A percentile compares a stretch with the other conserved stretches of the same genome.
Conservation (phyloP, 2,888 invertebrate species). For the Vandiemenella viatica region DNA sequence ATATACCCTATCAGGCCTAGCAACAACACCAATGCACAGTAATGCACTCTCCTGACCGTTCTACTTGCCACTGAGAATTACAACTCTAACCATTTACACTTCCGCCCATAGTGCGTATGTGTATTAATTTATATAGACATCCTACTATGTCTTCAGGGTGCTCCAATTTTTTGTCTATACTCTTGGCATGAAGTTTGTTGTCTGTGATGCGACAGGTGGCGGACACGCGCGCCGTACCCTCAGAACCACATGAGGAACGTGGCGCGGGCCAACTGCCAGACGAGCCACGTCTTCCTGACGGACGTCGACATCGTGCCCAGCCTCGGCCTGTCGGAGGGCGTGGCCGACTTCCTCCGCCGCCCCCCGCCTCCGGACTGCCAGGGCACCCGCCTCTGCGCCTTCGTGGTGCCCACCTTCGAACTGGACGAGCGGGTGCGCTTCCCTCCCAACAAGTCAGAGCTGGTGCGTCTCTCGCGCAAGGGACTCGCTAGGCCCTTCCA, state of each 20-base stretch:
- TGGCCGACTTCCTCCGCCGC: constrained; percentile 44
- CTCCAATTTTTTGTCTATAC: too few relatives aligned
- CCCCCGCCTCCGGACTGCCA: constrained; percentile 38
- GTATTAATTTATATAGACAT: too few relatives aligned
- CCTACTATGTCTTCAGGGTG: too few relatives aligned
- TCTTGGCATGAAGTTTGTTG: too few relatives aligned
- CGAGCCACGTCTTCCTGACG: constrained; percentile 54
- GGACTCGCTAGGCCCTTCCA: constrained; percentile 79
- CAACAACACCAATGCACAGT: too few relatives aligned
- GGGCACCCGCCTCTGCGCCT: constrained; percentile 47
- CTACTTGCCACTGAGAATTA: too few relatives aligned
- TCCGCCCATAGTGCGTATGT: too few relatives aligned
- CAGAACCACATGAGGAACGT: constrained; percentile 80
- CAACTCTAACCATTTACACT: too few relatives aligned
- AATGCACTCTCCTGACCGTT: too few relatives aligned
- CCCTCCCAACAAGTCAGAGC: constrained; percentile 64
- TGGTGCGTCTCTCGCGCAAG: constrained; percentile 58
- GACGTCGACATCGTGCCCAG: constrained; percentile 83
- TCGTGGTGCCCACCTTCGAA: constrained; percentile 82
- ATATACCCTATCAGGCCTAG: too few relatives aligned
- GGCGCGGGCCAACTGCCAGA: constrained; percentile 71
- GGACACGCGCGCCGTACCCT: constrained; percentile 62
- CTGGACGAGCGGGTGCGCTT: constrained; percentile 63
- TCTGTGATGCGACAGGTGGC: too few relatives aligned
- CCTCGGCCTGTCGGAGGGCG: constrained; percentile 47